A percentile compares a stretch with the other conserved stretches of the same genome.
Evolutionary conservation across 2,888 invertebrate species (phyloP).

Genomic region (Hedya salicella): DNA sequence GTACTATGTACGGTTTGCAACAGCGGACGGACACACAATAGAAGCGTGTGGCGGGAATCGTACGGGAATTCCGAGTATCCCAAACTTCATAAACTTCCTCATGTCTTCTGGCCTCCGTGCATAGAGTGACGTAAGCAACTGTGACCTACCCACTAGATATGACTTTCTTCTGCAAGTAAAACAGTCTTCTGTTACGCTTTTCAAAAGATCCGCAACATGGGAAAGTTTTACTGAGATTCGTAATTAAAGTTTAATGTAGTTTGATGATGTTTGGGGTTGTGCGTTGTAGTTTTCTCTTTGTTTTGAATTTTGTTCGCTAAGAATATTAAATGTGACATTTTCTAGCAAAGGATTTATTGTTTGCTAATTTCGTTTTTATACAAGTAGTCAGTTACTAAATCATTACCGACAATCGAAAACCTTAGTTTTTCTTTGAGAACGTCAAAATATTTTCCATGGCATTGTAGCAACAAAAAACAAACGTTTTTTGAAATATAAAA

Average conservation of each 20-base stretch:
- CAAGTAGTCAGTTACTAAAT: no score
- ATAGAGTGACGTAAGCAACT: not conserved
- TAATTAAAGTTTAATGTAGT: slow-evolving; percentile 39
- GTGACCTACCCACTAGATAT: not conserved
- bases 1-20: slow-evolving; percentile 21
- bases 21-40: slow-evolving; percentile 22
- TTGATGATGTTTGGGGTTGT: slow-evolving; percentile 26
- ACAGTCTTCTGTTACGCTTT: slow-evolving; percentile 34
- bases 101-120: not conserved
- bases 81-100: slow-evolving; percentile 39
- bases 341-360: not conserved
- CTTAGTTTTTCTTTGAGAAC: no score
- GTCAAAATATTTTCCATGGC: no score
- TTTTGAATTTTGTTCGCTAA: slow-evolving; percentile 1
- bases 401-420: no score
- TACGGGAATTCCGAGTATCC: slow-evolving; percentile 33
- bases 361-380: no score
- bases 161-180: not conserved
- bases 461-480: no score
- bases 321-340: not conserved
- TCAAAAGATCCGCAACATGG: slow-evolving; percentile 36
- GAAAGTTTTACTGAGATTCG: slow-evolving; percentile 35
- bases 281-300: slow-evolving; percentile 5
- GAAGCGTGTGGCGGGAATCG: slow-evolving; percentile 23
- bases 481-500: no score